Conservation (phyloP, 2,888 invertebrate species). For the Philereme transversata region DNA sequence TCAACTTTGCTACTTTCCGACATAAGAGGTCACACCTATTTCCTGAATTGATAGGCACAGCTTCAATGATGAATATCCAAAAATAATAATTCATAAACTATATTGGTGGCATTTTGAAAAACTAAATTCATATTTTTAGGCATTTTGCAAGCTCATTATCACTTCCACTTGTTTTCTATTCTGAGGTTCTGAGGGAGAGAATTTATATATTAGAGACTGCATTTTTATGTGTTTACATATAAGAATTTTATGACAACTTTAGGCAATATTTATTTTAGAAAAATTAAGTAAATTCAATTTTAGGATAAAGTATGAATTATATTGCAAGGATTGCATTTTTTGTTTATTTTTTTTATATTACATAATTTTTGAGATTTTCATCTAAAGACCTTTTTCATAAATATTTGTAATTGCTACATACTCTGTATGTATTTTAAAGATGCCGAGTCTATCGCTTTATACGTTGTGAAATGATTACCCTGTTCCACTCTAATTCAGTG, state of each 20-base stretch:
- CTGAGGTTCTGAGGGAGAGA: constrained; percentile 34
- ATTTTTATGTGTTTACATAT: constrained; percentile 55
- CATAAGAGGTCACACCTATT: too few relatives aligned
- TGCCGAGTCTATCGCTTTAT: constrained; percentile 34
- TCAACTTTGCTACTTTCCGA: too few relatives aligned
- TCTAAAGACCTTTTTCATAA: background rate
- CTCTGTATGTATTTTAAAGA: constrained; percentile 2
- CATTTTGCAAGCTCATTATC: background rate
- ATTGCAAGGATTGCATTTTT: constrained; percentile 36
- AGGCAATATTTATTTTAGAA: constrained; percentile 67
- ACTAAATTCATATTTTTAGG: background rate
- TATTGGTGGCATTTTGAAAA: background rate
- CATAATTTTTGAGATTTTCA: too few relatives aligned
- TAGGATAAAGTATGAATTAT: constrained; percentile 49
- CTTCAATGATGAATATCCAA: too few relatives aligned
- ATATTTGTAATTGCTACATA: background rate
- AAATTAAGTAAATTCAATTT: constrained; percentile 54
- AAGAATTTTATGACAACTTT: constrained; percentile 61
- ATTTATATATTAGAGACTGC: constrained; percentile 66
- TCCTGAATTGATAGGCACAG: too few relatives aligned
- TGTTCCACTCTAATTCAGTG: too few relatives aligned
- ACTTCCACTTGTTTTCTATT: constrained; percentile 24
- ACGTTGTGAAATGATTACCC: constrained; percentile 40
- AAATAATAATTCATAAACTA: too few relatives aligned
- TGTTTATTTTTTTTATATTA: constrained; percentile 19